Conservation (phyloP, 2,888 invertebrate genomes). For the Hirtodrosophila histrioides region DNA sequence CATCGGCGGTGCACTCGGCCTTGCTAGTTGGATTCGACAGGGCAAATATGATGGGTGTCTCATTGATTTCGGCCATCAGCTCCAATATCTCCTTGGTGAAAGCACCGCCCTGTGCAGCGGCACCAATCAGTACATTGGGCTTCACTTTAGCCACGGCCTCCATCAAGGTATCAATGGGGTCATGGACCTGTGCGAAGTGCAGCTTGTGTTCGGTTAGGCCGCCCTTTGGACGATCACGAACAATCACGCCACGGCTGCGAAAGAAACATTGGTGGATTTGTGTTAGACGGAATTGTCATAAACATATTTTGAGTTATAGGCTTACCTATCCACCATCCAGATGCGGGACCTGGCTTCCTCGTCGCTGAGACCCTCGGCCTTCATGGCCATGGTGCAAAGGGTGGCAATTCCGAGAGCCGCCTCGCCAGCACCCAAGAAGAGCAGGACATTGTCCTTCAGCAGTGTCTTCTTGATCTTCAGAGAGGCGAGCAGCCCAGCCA, state of each 20-base stretch:
- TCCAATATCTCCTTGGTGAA: constrained; percentile 94
- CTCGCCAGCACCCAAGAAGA: constrained; percentile 99
- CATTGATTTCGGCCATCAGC: constrained; percentile 93
- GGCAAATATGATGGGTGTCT: constrained; percentile 97
- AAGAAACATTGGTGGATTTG: no score
- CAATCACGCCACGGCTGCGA: constrained; percentile 94
- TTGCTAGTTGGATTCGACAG: constrained; percentile 99
- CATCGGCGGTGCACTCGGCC: constrained; percentile 99
- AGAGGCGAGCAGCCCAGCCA: constrained; percentile 96
- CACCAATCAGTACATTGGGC: constrained; percentile 97
- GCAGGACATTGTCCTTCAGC: constrained; percentile 92
- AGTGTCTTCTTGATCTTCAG: constrained; percentile 92
- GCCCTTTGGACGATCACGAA: constrained; percentile 93
- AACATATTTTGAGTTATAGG: not conserved
- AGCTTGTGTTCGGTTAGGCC: constrained; percentile 92
- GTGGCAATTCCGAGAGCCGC: constrained; percentile 97
- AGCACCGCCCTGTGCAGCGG: constrained; percentile 96
- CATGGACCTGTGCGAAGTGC: constrained; percentile 91
- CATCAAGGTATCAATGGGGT: constrained; percentile 90
- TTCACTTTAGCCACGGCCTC: constrained; percentile 92
- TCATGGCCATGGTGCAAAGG: constrained; percentile 96
- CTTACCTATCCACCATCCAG: constrained; percentile 93
- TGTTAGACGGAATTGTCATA: no score
- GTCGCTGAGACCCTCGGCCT: constrained; percentile 90
- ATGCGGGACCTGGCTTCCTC: constrained; percentile 92